Base-by-base conservation (phyloP, 2,797 vertebrate genomes). In the Sternarchorhynchus goeldii region DNA sequence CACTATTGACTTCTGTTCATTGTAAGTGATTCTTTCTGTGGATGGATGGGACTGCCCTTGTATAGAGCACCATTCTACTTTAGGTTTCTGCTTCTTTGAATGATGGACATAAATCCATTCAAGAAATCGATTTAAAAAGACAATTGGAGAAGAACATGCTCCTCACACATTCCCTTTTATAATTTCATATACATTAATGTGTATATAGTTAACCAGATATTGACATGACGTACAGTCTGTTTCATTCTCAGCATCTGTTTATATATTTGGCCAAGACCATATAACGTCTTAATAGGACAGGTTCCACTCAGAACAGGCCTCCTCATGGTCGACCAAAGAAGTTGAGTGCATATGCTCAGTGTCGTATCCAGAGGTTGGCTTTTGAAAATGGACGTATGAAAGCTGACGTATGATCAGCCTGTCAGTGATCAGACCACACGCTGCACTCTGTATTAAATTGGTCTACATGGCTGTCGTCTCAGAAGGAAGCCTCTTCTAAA, bases 1-100 rank as follows among this genome's bases (percentile, higher is more conserved):
- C 60, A 77, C 39, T 50, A 78, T 74, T 10, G 3, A 77, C 69
- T 77, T 58, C 10, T 62, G 16, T 67, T 77, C 8, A 57, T 77
- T 74, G 25, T 36, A 41, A 63, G 12, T 76, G 59, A 68, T 32
- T 56, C 53, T 72, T 68, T 7, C 50, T 39, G 36, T 58, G 17
- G 62, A 63, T 65, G 76, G 63, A 31, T 59, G 58, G 8, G 14
- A 45, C 45, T 16, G 41, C 21, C 36, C 36, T 10, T 6, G 1
- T 73, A 45, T 60, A 60, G n/a, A 41, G 45, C 29, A 32, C 14
- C 57, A 21, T 59, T 21, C 4, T 17, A 29, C 36, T 62, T 29
- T 5, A 70, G 50, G 12, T 3, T 45, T 62, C 20, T 62, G 21
- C 17, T 63, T 77, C 16, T 64, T 12, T 55, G 39, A 64, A 57